phyloP scores from a whole-genome alignment of 2,888 invertebrate genomes.

The Helleia helle region DNA sequence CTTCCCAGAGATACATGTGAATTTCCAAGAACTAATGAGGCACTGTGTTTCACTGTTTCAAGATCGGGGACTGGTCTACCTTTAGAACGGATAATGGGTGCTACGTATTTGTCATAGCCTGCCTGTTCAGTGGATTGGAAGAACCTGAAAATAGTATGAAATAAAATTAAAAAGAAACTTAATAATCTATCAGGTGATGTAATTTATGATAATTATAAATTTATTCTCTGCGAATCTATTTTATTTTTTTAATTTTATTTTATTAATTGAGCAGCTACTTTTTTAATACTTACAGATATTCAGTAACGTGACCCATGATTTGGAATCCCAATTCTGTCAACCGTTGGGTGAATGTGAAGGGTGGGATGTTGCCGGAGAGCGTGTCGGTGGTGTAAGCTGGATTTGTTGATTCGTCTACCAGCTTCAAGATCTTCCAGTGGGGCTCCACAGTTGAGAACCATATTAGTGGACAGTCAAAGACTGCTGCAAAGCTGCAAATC shows the following conservation, averaged over 20 bases:
- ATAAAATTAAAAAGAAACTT: too few relatives aligned
- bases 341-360: conserved; percentile 19
- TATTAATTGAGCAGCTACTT: too few relatives aligned
- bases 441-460: conserved; percentile 29
- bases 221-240: too few relatives aligned
- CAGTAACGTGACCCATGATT: conserved; percentile 3
- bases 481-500: conserved; percentile 25
- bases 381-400: conserved; percentile 26
- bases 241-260: too few relatives aligned
- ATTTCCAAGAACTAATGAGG: conserved; percentile 28
- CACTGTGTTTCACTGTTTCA: conserved; percentile 18
- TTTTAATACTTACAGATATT: conserved; percentile 6
- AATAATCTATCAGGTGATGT: too few relatives aligned
- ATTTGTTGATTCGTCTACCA: conserved; percentile 28
- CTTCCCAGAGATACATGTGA: conserved; percentile 39
- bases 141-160: conserved; percentile 2
- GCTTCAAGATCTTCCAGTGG: conserved; percentile 24
- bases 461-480: conserved; percentile 31
- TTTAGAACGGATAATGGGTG: conserved; percentile 12
- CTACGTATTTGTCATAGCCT: conserved; percentile 13
- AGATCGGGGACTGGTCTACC: conserved; percentile 15
- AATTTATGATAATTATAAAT: too few relatives aligned
- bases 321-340: conserved; percentile 11
- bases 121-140: conserved; percentile 4
- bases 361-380: conserved; percentile 11